These are phyloP conservation scores for Mionectes olivaceus DNA, from an alignment of 2,797 vertebrate genomes.

Conservation along the genomic window DNA sequence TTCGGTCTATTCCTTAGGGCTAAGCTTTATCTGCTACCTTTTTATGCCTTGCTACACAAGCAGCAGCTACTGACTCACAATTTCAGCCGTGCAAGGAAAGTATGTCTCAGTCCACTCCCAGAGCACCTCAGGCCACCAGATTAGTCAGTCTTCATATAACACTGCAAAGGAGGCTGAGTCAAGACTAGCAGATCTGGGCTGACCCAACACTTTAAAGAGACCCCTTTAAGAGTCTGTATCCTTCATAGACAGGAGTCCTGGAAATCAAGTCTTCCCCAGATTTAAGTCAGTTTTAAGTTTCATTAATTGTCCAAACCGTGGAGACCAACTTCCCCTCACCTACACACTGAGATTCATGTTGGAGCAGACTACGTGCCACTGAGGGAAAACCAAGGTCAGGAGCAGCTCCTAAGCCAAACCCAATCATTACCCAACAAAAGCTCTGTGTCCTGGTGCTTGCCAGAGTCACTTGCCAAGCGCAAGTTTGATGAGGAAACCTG, in stretches of 20 bases:
- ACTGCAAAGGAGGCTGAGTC: background rate
- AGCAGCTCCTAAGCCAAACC: slow-evolving; percentile 20
- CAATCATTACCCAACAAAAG: slow-evolving; percentile 4
- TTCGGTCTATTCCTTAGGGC: background rate
- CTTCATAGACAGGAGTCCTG: background rate
- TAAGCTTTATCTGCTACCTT: background rate
- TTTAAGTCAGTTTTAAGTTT: background rate
- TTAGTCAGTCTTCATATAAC: background rate
- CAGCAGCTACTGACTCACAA: background rate
- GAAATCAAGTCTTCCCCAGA: background rate
- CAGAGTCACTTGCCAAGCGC: slow-evolving; percentile 13
- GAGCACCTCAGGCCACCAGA: background rate
- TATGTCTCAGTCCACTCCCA: background rate
- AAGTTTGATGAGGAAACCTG: slow-evolving; percentile 40
- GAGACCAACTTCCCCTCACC: background rate
- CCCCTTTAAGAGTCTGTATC: background rate
- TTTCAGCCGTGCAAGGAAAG: background rate
- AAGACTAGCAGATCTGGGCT: background rate
- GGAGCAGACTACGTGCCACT: background rate
- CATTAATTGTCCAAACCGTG: background rate
- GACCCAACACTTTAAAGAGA: background rate
- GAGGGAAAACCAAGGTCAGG: slow-evolving; percentile 1
- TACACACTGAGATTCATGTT: background rate
- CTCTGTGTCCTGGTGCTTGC: background rate
- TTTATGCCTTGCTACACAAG: background rate